Conservation (phyloP, 2,888 invertebrate genomes). For the Megamerina dolium region DNA sequence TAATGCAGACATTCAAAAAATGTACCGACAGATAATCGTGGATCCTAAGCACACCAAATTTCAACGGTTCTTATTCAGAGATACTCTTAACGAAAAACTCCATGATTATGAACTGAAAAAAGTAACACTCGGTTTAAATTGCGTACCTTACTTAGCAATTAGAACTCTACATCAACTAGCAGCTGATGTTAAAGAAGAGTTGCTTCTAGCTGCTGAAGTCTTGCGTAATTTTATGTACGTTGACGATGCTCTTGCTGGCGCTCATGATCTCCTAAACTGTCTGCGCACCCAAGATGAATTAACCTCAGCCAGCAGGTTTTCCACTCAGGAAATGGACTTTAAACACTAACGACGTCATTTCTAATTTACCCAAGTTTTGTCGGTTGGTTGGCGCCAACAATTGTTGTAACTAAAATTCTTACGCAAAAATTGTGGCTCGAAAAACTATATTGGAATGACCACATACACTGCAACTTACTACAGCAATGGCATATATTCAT, state of each 20-base stretch:
- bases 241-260: constrained; percentile 3
- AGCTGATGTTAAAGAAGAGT: constrained; percentile 1
- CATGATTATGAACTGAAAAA: constrained; percentile 2
- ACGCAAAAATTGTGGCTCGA: constrained; percentile 20
- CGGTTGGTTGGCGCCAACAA: constrained; percentile 16
- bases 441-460: no score
- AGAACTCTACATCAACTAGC: constrained; percentile 1
- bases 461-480: no score
- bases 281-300: no score
- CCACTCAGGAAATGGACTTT: no score
- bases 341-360: no score
- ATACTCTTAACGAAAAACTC: no score
- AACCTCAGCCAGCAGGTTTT: no score
- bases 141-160: no score
- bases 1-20: no score
- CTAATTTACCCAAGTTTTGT: no score
- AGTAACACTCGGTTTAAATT: constrained; percentile 2
- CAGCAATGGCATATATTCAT: no score
- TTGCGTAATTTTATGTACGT: constrained; percentile 5
- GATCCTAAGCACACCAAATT: background rate
- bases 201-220: background rate
- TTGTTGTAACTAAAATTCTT: constrained; percentile 17
- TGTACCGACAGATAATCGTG: no score
- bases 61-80: constrained; percentile 2
- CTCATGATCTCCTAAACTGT: constrained; percentile 7